Evolutionary conservation across 2,113 vertebrate species (phyloP), one percentile per base, ranked within the genome.

Genomic region (Etheostoma spectabile): DNA sequence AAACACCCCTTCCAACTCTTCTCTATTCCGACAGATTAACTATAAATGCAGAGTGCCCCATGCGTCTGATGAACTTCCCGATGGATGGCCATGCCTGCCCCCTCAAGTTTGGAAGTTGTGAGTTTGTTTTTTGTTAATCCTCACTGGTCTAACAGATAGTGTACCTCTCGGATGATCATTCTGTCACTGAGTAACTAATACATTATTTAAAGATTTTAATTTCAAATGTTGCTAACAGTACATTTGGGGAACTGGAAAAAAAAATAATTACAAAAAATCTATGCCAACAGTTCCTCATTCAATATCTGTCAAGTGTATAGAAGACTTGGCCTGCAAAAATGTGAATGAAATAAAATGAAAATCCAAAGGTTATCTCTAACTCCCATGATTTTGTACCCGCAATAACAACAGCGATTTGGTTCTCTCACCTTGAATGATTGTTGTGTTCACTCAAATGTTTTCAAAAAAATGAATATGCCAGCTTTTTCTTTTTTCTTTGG

Each of bases 1-100:
- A 79, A 79, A 75, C n/a, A n/a, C 16, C 80, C 19, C 21, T 68
- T 61, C 35, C 22, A 67, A 64, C 65, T 88, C n/a, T 72, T 76
- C 21, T 86, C 66, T 70, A 30, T 89, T 83, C 86, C 80, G 83
- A 72, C 90, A 96, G 96, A 91, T 93, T 96, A 83, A 96, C 96
- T 77, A 96, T 96, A 87, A 96, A 96, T 85, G 96, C 96, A 0
- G 96, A 96, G 83, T 96, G 96, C 53, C 96, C 96, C 16, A 96
- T 96, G 96, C 93, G 95, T n/a, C 91, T 96, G 69, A 95, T 96
- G 79, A 96, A 96, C 92, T 96, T 96, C 79, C 96, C 96, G 8
- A 96, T 96, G 96, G 96, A 96, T 7, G 96, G 96, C 46, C 96
- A 96, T 46, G 93, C 96, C 33, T 96, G 96, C 89, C 96, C 96